Conservation (phyloP, 2,113 vertebrate genomes). For the human region DNA sequence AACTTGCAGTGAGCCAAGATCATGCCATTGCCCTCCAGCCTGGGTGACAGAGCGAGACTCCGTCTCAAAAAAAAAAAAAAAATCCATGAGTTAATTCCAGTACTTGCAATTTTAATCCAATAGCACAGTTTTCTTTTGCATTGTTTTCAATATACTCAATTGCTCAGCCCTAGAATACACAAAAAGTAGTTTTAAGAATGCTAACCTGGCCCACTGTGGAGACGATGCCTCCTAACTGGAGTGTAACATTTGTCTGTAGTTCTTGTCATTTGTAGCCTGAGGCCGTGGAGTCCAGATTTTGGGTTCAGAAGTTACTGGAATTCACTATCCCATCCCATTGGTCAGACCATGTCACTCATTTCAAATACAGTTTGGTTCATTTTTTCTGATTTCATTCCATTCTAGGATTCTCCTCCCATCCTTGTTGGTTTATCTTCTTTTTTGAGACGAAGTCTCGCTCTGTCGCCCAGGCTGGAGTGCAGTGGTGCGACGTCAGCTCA, state of each 20-base stretch:
- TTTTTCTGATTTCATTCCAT: fast-evolving
- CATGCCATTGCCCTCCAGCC: no score
- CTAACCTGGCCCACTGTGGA: no score
- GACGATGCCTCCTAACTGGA: fast-evolving
- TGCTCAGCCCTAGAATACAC: background rate
- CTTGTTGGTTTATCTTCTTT: background rate
- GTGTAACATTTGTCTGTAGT: fast-evolving
- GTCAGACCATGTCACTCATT: background rate
- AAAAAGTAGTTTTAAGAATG: fast-evolving
- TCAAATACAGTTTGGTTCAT: background rate
- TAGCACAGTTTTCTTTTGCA: background rate
- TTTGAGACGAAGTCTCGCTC: background rate
- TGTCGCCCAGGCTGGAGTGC: background rate
- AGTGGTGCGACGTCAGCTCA: background rate
- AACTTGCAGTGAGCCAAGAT: no score
- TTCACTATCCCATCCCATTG: fast-evolving
- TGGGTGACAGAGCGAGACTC: no score
- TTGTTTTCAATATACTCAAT: fast-evolving
- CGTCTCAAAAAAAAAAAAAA: background rate
- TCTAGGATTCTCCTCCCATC: no score
- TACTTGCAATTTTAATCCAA: background rate
- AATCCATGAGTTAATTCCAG: no score
- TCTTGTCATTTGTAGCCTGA: background rate
- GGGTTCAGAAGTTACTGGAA: no score
- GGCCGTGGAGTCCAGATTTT: no score